Evolutionary conservation across 2,888 invertebrate species (phyloP).

Genomic region (Nephrotoma guestfalica): DNA sequence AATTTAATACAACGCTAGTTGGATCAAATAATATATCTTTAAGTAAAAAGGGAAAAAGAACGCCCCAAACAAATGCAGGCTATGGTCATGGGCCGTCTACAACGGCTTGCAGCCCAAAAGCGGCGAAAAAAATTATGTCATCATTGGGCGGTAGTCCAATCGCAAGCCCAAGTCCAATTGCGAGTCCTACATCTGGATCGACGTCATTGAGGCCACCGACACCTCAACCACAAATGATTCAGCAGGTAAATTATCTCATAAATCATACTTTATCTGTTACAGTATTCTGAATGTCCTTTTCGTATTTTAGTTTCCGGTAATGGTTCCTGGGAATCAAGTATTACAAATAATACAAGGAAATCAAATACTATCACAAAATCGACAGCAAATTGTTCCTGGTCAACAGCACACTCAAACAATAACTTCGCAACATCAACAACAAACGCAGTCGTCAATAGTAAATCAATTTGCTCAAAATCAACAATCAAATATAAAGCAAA

Average conservation of each 20-base stretch:
- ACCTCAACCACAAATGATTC: slow-evolving; percentile 20
- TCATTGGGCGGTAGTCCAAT: slow-evolving; percentile 29
- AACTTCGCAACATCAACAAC: slow-evolving; percentile 21
- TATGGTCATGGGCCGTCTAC: slow-evolving; percentile 31
- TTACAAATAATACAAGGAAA: slow-evolving; percentile 19
- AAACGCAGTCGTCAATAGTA: slow-evolving; percentile 10
- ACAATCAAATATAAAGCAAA: slow-evolving; percentile 24
- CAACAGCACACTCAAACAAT: slow-evolving; percentile 21
- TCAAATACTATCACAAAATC: slow-evolving; percentile 15
- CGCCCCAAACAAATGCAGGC: slow-evolving; percentile 21
- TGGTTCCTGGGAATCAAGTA: slow-evolving; percentile 18
- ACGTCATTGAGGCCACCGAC: slow-evolving; percentile 26
- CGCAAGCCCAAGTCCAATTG: slow-evolving; percentile 31
- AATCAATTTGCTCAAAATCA: slow-evolving; percentile 15
- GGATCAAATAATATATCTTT: slow-evolving; percentile 34
- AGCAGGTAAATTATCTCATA: neutral
- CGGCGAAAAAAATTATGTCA: slow-evolving; percentile 31
- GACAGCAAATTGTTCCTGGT: slow-evolving; percentile 8
- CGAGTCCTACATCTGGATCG: slow-evolving; percentile 29
- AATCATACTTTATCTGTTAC: slow-evolving; percentile 19
- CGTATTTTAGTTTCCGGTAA: slow-evolving; percentile 8
- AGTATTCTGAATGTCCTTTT: slow-evolving; percentile 12
- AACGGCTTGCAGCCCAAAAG: slow-evolving; percentile 33
- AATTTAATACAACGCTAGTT: slow-evolving; percentile 33
- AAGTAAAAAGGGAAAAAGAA: slow-evolving; percentile 29